Evolutionary conservation across 2,888 invertebrate genomes (phyloP), one percentile per base, ranked within the genome.

Genomic region (Calameuta filiformis): DNA sequence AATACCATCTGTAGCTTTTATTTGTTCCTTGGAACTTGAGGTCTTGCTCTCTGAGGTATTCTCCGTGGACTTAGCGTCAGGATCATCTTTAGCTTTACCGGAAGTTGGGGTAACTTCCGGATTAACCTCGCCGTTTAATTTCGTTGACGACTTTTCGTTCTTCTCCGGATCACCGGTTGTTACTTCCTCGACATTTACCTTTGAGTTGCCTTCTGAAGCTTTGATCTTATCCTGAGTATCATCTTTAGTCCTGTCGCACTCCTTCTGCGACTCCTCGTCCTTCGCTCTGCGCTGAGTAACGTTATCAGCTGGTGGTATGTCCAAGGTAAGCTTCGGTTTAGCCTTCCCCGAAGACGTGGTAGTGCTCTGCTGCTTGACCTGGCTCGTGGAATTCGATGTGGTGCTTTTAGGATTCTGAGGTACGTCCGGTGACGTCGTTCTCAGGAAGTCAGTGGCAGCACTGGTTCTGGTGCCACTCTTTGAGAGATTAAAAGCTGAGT

Each of bases 401-500:
- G 31, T n/a, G 33, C 33, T 33, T 1, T 34, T 71, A 12, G 33
- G 33, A 71, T 31, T 71, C 56, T 56, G 56, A 9, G 56, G 23
- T 9, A 56, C 56, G 23, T 56, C 56, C 23, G 56, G 56, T 34
- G 71, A 71, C 31, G 71, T 71, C 31, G 71, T 71, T 31, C 34
- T 34, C 71, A 34, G 12, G 71, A 34, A 33, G 12, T 31, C 71
- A 12, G 71, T 31, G 12, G 71, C 33, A 6, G 71, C 71, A 73
- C 56, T n/a, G 31, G 79, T 79, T 69, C 82, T 79, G 11, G 33
- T 71, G 33, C 71, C 71, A 71, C 33, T 83, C 76, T 86, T 88
- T 15, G 88, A 87, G 6, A 89, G 80, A 81, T 89, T 88, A 74
- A 87, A 89, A 40, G 84, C 86, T 23, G 56, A 56, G 35, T 84